Base-by-base conservation (phyloP, 2,113 vertebrate species). In the Boleophthalmus pectinirostris region DNA sequence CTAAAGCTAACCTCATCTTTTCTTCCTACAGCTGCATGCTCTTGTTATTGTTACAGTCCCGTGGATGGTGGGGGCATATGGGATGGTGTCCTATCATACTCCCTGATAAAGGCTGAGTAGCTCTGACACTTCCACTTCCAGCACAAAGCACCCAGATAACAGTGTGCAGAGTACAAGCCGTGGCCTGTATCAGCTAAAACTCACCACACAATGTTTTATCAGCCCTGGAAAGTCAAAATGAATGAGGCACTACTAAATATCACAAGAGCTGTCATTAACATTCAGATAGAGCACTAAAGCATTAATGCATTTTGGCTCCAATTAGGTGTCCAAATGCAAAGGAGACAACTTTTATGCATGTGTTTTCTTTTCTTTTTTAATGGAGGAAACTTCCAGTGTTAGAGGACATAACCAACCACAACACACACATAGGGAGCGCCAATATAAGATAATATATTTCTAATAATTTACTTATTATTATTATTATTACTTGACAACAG, bases 111-210 rank as follows among this genome's bases (percentile, higher is more conserved):
- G 67, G n/a, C 60, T 58, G 83, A 90, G 86, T 74, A 82, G 87
- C 82, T 86, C 84, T 73, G 82, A 83, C 91, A 91, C 89, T 76
- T 89, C 78, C 77, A 86, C 86, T 89, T 92, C 88, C 89, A 75
- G 85, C 83, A 86, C 83, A 88, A 91, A 90, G 84, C 79, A 74
- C 80, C 69, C 64, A 87, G 90, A 92, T 92, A 92, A 88, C 60
- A 29, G 25, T 0, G 75, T 0, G 66, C 72, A 35, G 54, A 1
- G 5, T 20, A 16, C 82, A 84, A 70, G 81, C 81, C 63, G 2
- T 69, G 60, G 67, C 80, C 71, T 80, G 78, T 45, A 67, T 72
- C 78, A 3, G 54, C 29, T 35, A 61, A 13, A 80, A 78, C 13
- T 35, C 2, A 14, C 58, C 1, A 46, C 63, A 11, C 29, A 1